Percentiles rank a stretch among this genome's conserved stretches.
Evolutionary conservation across 2,797 vertebrate genomes (phyloP).

Genomic region (Poecilia picta): DNA sequence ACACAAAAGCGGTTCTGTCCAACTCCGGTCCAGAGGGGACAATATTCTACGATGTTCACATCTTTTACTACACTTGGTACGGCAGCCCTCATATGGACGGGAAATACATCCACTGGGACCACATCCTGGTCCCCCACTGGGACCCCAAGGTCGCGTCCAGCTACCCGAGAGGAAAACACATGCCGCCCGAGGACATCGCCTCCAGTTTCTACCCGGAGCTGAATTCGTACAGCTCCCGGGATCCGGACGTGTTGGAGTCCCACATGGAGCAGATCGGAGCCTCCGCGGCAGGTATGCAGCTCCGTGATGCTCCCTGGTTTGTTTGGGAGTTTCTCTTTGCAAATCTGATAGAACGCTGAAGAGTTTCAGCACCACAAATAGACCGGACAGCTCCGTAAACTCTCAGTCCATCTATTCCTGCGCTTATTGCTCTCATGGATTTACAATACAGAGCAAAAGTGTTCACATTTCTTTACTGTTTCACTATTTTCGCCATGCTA

Average conservation of each 20-base stretch:
- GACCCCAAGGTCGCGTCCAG: conserved; percentile 91
- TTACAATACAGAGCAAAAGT: neutral
- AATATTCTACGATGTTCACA: conserved; percentile 88
- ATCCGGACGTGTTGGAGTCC: conserved; percentile 86
- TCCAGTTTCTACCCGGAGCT: conserved; percentile 90
- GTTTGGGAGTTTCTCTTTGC: conserved; percentile 10
- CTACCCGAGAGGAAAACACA: conserved; percentile 90
- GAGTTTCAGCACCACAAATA: conserved; percentile 73
- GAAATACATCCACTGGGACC: conserved; percentile 90
- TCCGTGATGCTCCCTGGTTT: neutral
- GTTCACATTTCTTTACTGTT: neutral
- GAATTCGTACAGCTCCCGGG: conserved; percentile 88
- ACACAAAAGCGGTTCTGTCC: conserved; percentile 68
- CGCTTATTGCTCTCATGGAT: neutral
- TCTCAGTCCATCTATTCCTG: neutral
- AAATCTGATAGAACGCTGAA: conserved; percentile 4
- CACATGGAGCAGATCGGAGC: conserved; percentile 90
- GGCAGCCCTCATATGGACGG: conserved; percentile 83
- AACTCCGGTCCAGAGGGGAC: conserved; percentile 77
- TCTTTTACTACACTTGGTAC: conserved; percentile 91
- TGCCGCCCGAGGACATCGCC: conserved; percentile 88
- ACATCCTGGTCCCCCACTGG: conserved; percentile 91
- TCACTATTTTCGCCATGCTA: neutral
- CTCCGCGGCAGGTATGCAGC: conserved; percentile 84
- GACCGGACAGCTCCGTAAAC: conserved; percentile 69